Conservation (phyloP, 2,113 vertebrate genomes). For the Rhineura floridana region DNA sequence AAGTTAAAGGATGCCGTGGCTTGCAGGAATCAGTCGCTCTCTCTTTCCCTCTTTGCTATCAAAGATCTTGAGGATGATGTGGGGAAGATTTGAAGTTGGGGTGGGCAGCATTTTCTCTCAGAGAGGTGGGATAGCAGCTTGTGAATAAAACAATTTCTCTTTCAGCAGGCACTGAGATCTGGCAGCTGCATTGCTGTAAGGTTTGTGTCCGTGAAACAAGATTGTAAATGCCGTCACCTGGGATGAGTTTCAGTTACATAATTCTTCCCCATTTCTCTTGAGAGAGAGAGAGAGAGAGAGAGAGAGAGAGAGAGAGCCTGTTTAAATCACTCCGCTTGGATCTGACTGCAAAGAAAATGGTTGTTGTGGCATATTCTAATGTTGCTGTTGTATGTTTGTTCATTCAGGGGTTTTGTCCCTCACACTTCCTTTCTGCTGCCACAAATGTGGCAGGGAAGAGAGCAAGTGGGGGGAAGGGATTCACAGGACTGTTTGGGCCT, state of each 20-base stretch:
- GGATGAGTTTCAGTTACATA: neutral
- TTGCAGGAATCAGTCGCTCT: no score
- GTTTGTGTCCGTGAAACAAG: neutral
- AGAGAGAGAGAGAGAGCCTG: neutral
- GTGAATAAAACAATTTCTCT: neutral
- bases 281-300: neutral
- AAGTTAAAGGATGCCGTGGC: no score
- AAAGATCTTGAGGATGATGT: no score
- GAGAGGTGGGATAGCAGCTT: neutral
- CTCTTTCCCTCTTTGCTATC: no score
- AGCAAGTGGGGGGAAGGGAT: no score
- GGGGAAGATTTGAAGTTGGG: neutral
- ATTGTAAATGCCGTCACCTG: rapidly evolving
- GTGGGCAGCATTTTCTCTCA: neutral
- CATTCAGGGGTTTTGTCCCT: neutral
- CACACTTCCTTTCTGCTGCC: neutral
- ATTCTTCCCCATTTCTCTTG: neutral
- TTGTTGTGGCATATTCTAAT: neutral
- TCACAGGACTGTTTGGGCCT: no score
- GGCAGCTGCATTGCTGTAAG: neutral
- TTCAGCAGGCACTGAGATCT: rapidly evolving
- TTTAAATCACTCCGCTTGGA: neutral
- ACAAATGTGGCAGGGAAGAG: no score
- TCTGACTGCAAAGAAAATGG: neutral
- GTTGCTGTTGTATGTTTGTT: neutral